phyloP scores from a whole-genome alignment of 2,113 vertebrate species.

The Burhinus oedicnemus region DNA sequence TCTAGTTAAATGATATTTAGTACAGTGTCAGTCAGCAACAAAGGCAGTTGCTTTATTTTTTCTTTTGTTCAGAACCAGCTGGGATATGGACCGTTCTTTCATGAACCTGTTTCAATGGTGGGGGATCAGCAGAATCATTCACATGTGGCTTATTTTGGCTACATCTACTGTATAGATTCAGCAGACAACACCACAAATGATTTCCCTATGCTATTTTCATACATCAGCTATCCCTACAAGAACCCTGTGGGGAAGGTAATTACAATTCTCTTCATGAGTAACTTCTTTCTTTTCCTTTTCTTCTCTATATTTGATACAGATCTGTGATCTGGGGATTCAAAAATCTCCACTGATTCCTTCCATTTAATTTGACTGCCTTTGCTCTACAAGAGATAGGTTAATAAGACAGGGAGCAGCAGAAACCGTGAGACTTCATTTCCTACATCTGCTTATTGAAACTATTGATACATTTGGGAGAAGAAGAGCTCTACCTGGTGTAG shows the following conservation, averaged over 20 bases:
- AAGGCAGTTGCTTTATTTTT: not conserved
- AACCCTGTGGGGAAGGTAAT: not conserved
- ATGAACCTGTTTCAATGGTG: not conserved
- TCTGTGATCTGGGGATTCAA: not conserved
- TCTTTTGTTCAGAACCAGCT: not conserved
- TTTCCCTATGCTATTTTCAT: not conserved
- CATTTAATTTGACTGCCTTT: not conserved
- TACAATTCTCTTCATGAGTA: not conserved
- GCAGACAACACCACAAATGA: not conserved
- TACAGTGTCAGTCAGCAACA: not conserved
- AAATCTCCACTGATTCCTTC: not conserved
- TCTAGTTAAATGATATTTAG: not conserved
- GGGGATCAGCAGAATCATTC: not conserved
- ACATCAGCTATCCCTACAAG: not conserved
- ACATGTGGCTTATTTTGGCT: not conserved
- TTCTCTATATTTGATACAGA: not conserved
- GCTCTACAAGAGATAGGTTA: not conserved
- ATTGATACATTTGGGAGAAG: not conserved
- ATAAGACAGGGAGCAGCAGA: rapidly evolving
- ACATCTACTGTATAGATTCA: not conserved
- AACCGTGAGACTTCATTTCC: not conserved
- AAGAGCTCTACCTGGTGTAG: not conserved
- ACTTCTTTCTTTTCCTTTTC: not conserved
- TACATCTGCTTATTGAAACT: not conserved
- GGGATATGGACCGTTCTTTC: not conserved